Conservation (phyloP, 2,888 invertebrate species). For the Nephrotoma flavescens region DNA sequence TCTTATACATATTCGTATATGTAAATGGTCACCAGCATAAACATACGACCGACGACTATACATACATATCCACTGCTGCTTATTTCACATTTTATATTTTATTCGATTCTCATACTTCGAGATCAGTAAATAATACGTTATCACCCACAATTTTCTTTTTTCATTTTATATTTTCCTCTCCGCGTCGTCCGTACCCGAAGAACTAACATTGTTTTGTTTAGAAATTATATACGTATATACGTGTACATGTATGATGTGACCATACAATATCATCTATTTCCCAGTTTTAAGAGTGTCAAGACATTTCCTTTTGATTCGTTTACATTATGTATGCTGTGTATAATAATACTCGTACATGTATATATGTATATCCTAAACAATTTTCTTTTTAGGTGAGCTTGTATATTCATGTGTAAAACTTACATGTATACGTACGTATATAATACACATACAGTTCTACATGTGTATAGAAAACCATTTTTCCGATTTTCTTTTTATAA, state of each 20-base stretch:
- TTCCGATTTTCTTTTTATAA: background rate
- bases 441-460: background rate
- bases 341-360: background rate
- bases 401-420: background rate
- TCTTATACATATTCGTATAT: background rate
- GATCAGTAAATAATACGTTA: slow-evolving; percentile 1
- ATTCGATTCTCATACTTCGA: background rate
- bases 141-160: slow-evolving; percentile 1
- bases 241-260: background rate
- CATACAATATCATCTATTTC: slow-evolving; percentile 6
- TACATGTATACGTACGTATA: background rate
- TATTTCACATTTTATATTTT: background rate
- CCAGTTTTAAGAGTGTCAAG: slow-evolving; percentile 6
- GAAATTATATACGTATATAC: background rate
- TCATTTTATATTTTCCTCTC: background rate
- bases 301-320: slow-evolving; percentile 6
- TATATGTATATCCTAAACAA: background rate
- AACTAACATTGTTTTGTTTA: slow-evolving; percentile 4
- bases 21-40: background rate
- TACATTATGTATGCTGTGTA: background rate
- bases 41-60: background rate
- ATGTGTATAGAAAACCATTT: background rate
- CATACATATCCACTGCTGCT: background rate
- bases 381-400: background rate
- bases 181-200: background rate